Evolutionary conservation across 1,140 invertebrate species (phyloP).

Genomic region (Ceratosolen solmsi): DNA sequence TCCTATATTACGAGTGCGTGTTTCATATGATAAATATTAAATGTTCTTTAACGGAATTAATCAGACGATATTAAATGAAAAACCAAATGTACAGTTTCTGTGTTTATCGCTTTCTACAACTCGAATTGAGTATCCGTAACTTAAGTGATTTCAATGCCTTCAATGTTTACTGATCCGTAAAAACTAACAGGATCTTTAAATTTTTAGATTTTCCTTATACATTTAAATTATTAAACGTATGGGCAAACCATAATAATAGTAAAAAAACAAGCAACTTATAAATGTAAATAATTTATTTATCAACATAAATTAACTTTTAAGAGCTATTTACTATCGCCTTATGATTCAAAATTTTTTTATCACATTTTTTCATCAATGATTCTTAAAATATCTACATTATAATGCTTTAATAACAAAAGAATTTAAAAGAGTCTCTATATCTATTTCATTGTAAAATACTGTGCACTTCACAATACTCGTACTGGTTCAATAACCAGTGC

Average conservation of each 20-base stretch:
- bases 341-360: no score
- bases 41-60: conserved; percentile 11
- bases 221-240: background rate
- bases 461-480: no score
- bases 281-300: no score
- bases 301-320: no score
- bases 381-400: no score
- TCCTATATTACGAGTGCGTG: background rate
- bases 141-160: conserved; percentile 46
- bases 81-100: background rate
- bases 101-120: conserved; percentile 19
- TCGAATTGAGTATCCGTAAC: background rate
- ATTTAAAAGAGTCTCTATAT: no score
- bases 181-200: conserved; percentile 21
- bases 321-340: no score
- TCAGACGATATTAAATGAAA: background rate
- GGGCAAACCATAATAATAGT: background rate
- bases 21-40: background rate
- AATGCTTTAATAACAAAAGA: no score
- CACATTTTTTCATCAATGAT: no score
- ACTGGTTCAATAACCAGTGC: no score
- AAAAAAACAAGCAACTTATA: no score
- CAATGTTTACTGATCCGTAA: conserved; percentile 34
- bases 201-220: background rate
- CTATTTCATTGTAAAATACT: no score